These are phyloP conservation scores for Steinernema feltiae DNA, from an alignment of 1,140 invertebrate genomes.

Conservation along the genomic window DNA sequence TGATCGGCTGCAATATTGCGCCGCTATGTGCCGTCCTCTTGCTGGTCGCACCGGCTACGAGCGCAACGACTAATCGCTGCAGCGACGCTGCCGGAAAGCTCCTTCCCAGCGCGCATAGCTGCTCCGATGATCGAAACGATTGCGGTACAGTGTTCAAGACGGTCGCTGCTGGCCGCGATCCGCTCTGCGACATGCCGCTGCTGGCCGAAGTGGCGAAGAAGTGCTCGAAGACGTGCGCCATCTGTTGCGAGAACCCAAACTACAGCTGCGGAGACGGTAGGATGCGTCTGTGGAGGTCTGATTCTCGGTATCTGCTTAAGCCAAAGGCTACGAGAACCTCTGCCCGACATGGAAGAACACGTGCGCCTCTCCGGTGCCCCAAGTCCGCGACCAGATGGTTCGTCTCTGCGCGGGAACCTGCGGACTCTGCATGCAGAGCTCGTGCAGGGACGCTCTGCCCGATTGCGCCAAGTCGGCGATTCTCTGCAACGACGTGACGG, in stretches of 20 bases:
- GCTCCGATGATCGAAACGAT: not conserved
- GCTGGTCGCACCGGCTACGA: not conserved
- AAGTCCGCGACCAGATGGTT: conserved; percentile 24
- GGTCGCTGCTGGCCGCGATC: conserved; percentile 32
- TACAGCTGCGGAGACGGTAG: conserved; percentile 47
- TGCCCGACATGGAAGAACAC: not conserved
- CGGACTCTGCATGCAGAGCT: conserved; percentile 33
- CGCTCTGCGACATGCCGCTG: conserved; percentile 46
- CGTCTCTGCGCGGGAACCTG: conserved; percentile 49
- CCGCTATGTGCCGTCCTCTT: too few species aligned
- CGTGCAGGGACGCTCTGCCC: not conserved
- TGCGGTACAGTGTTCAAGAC: not conserved
- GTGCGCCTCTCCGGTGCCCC: not conserved
- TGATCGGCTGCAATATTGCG: too few species aligned
- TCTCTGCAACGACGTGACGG: not conserved
- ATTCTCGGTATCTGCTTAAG: not conserved
- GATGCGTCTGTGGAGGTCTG: not conserved
- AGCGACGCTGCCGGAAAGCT: not conserved
- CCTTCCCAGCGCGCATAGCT: not conserved
- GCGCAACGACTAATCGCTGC: not conserved
- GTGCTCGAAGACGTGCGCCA: too few species aligned
- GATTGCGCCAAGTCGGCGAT: not conserved
- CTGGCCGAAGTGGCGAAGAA: conserved; percentile 45
- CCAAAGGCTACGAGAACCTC: not conserved
- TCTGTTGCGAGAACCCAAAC: too few species aligned